phyloP scores from a whole-genome alignment of 1,140 invertebrate species.

The Oscheius sp. region DNA sequence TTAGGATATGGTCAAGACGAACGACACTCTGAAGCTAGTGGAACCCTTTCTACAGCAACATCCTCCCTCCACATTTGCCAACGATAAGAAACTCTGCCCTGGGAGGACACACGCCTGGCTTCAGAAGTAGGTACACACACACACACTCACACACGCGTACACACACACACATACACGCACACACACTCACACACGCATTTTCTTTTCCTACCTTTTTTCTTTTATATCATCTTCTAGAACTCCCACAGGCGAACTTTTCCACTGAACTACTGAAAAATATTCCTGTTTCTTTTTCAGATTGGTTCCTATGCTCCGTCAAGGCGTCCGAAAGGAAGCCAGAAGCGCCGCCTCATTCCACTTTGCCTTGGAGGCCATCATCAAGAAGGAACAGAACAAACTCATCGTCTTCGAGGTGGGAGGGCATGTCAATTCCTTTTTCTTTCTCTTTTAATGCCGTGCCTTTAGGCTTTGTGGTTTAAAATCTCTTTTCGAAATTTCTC shows the following conservation, averaged over 20 bases:
- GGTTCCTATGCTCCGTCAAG: constrained; percentile 93
- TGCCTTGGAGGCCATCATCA: constrained; percentile 97
- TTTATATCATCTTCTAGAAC: not conserved
- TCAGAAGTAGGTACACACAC: constrained; percentile 28
- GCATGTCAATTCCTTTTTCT: too few relatives aligned
- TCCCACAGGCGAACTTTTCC: too few relatives aligned
- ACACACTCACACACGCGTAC: too few relatives aligned
- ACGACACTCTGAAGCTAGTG: constrained; percentile 88
- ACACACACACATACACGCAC: too few relatives aligned
- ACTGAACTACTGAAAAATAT: too few relatives aligned
- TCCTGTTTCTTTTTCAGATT: constrained; percentile 71
- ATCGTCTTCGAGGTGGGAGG: constrained; percentile 66
- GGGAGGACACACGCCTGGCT: constrained; percentile 93
- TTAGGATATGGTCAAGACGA: constrained; percentile 86
- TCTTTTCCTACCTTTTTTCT: constrained; percentile 5
- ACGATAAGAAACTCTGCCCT: constrained; percentile 80
- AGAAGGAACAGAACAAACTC: constrained; percentile 89
- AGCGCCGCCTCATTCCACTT: constrained; percentile 98
- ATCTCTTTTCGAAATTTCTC: too few relatives aligned
- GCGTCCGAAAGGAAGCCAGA: constrained; percentile 90
- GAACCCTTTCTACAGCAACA: constrained; percentile 92
- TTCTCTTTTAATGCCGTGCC: too few relatives aligned
- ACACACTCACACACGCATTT: too few relatives aligned
- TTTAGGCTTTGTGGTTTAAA: too few relatives aligned
- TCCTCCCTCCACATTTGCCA: constrained; percentile 89